These are phyloP conservation scores for Thinocorus orbignyianus DNA, from an alignment of 2,113 vertebrate species.

Conservation along the genomic window DNA sequence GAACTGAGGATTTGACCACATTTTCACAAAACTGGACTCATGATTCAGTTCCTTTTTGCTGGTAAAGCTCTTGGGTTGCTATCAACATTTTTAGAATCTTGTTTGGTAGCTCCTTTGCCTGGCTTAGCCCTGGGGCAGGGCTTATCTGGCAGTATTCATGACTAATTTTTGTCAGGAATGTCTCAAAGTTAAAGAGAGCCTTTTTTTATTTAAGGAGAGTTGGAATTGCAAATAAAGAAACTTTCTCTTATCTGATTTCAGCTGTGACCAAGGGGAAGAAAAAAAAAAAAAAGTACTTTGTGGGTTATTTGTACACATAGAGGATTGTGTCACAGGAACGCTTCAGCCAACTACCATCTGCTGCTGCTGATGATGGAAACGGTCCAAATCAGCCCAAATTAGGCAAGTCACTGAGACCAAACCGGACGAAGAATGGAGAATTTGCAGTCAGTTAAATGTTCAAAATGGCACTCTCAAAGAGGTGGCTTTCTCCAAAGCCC, in stretches of 20 bases:
- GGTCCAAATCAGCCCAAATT: not conserved
- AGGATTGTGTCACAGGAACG: not conserved
- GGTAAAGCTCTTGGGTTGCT: not conserved
- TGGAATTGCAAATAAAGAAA: not conserved
- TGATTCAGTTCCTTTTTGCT: not conserved
- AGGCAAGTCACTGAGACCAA: not conserved
- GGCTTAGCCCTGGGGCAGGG: not conserved
- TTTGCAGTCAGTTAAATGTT: not conserved
- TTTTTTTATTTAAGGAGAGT: not conserved
- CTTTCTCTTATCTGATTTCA: conserved; percentile 24
- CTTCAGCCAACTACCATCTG: conserved; percentile 27
- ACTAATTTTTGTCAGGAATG: not conserved
- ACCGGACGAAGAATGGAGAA: not conserved
- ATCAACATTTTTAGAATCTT: not conserved
- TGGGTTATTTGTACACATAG: not conserved
- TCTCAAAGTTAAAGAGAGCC: not conserved
- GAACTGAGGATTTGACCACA: not conserved
- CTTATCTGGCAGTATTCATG: not conserved
- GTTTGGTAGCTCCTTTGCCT: not conserved
- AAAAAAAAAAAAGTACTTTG: not conserved
- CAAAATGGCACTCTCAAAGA: not conserved
- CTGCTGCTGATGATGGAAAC: not conserved
- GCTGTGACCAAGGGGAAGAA: not conserved
- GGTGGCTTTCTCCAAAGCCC: not conserved
- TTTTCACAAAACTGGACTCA: not conserved